A percentile compares a stretch with the other conserved stretches of the same genome.
These are phyloP conservation scores for Epinephelus coioides DNA, from an alignment of 2,797 vertebrate species.

Conservation along the genomic window DNA sequence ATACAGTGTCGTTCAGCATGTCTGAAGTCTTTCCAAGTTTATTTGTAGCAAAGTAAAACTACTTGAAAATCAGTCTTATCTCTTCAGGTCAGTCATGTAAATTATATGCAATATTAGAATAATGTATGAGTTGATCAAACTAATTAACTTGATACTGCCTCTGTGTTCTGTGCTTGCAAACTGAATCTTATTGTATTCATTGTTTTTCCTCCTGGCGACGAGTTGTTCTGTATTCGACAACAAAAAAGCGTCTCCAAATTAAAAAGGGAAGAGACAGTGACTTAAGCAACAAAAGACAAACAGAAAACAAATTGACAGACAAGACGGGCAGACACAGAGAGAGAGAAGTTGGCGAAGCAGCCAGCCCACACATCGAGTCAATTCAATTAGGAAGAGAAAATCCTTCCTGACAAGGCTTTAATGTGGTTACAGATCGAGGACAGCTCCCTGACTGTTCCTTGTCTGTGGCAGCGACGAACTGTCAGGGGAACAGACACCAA, in stretches of 20 bases:
- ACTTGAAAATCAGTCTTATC: neutral
- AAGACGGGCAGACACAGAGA: slow-evolving; percentile 13
- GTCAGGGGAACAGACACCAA: neutral
- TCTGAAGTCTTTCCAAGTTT: neutral
- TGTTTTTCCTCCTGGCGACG: neutral
- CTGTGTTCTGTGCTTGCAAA: neutral
- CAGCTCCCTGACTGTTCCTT: slow-evolving; percentile 9
- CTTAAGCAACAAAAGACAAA: neutral
- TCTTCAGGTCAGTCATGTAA: neutral
- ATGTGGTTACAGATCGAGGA: slow-evolving; percentile 44
- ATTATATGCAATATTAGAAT: neutral
- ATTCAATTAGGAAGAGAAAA: slow-evolving; percentile 55
- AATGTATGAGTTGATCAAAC: neutral
- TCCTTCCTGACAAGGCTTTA: slow-evolving; percentile 51
- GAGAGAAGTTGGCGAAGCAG: slow-evolving; percentile 21
- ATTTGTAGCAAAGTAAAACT: neutral
- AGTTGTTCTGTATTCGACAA: neutral
- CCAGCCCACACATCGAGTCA: slow-evolving; percentile 16
- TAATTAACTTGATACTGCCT: too few species aligned
- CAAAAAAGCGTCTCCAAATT: neutral
- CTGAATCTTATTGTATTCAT: neutral
- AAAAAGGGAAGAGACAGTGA: neutral
- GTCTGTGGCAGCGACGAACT: slow-evolving; percentile 19
- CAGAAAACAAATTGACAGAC: neutral
- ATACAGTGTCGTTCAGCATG: neutral